Evolutionary conservation across 1,140 invertebrate species (phyloP), one percentile per base, ranked within the genome.

Genomic region (Sipha flava): DNA sequence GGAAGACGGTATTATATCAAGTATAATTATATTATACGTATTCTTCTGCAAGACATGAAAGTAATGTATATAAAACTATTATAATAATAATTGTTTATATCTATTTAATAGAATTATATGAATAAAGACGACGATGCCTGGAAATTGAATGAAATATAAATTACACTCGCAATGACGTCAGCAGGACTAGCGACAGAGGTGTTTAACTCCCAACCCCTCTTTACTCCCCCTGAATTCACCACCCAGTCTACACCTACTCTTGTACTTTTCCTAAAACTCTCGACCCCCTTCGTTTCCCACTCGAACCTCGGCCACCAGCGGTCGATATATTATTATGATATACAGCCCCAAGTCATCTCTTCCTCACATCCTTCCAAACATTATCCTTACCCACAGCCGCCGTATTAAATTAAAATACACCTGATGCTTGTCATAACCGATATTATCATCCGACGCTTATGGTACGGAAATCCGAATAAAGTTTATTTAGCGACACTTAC

Each of bases 81-180:
- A 43, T 43, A 12, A 43, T 54, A 7, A n/a, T 66, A n/a, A 66
- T 40, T 21, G 10, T 21, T 23, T 66, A 45, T 14, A 45, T 14
- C 9, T 14, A 47, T 2, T 47, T 18, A 2, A 18, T 18, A 10
- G 45, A 18, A 1, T 1, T 18, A 3, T 47, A 2, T 47, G 16
- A 18, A 21, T 12, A 21, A n/a, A 52, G 1, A 7, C 3, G 4
- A 21, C 1, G 23, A 57, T 9, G 18, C 16, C n/a, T 31, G 3
- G 26, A 68, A 47, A 70, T 70, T 43, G 40, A 70, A 70, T 70
- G n/a, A 70, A 68, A 68, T 45, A 68, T 29, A 34, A 64, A 64
- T 64, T 34, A 37, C 31, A 26, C 26, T 43, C 1, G 16, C 40
- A 29, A 70, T 70, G 66, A 70, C 66, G 66, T 70, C 66, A 70